phyloP scores from a whole-genome alignment of 1,140 invertebrate genomes.

The Octopus bimaculoides region DNA sequence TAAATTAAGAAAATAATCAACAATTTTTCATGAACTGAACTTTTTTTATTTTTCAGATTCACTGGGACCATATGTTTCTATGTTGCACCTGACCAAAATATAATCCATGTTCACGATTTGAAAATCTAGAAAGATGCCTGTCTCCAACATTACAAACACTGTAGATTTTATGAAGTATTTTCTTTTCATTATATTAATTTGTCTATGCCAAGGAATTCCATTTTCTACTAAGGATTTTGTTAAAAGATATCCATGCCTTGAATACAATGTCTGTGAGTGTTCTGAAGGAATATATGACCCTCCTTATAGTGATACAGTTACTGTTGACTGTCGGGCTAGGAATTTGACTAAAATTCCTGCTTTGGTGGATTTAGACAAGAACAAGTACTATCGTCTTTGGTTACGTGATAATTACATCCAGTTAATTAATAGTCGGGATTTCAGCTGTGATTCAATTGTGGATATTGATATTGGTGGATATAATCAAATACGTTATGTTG shows the following conservation, averaged over 20 bases:
- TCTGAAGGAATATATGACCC: background rate
- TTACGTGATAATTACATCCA: background rate
- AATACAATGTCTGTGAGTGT: background rate
- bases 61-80: too few species aligned
- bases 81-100: too few species aligned
- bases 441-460: background rate
- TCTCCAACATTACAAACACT: too few species aligned
- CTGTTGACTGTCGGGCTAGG: background rate
- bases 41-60: too few species aligned
- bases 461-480: background rate
- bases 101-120: too few species aligned
- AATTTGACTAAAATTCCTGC: background rate
- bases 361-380: background rate
- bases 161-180: too few species aligned
- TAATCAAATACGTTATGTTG: background rate
- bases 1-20: too few species aligned
- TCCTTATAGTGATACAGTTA: background rate
- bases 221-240: too few species aligned
- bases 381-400: background rate
- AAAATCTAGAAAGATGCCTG: too few species aligned
- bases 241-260: background rate
- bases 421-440: background rate
- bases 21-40: too few species aligned
- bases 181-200: too few species aligned
- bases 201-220: too few species aligned